These are phyloP conservation scores for Acrocyrtus sp. DNA, from an alignment of 2,888 invertebrate species.

Conservation along the genomic window DNA sequence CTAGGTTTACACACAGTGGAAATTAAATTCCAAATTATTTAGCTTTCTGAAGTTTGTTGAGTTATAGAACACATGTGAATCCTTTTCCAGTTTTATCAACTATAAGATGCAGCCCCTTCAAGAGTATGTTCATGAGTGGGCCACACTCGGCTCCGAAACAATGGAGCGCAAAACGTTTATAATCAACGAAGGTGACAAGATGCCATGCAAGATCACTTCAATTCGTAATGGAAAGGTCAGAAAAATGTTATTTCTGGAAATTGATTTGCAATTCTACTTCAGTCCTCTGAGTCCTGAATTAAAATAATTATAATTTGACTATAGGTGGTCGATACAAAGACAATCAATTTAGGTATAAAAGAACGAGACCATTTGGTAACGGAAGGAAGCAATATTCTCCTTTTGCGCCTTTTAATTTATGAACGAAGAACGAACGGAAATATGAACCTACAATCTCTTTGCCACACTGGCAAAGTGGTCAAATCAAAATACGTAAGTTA, in stretches of 20 bases:
- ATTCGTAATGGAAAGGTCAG: conserved; percentile 45
- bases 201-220: conserved; percentile 37
- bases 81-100: conserved; percentile 47
- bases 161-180: conserved; percentile 56
- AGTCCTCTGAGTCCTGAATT: too few relatives aligned
- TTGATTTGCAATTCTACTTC: too few relatives aligned
- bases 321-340: conserved; percentile 27
- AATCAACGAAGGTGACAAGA: conserved; percentile 43
- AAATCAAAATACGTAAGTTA: conserved; percentile 52
- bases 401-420: conserved; percentile 52
- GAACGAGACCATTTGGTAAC: conserved; percentile 55
- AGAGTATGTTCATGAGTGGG: conserved; percentile 61
- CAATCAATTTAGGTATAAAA: conserved; percentile 15
- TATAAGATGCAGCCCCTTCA: conserved; percentile 51
- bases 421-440: conserved; percentile 50
- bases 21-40: neutral
- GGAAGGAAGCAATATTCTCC: conserved; percentile 52
- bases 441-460: conserved; percentile 52
- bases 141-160: conserved; percentile 33
- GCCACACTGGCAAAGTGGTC: conserved; percentile 51
- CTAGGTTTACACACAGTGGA: conserved; percentile 17
- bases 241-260: too few relatives aligned
- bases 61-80: too few relatives aligned
- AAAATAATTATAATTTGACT: too few relatives aligned
- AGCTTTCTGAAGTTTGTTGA: neutral